phyloP scores from a whole-genome alignment of 2,888 invertebrate genomes.

The Globia sparganii region DNA sequence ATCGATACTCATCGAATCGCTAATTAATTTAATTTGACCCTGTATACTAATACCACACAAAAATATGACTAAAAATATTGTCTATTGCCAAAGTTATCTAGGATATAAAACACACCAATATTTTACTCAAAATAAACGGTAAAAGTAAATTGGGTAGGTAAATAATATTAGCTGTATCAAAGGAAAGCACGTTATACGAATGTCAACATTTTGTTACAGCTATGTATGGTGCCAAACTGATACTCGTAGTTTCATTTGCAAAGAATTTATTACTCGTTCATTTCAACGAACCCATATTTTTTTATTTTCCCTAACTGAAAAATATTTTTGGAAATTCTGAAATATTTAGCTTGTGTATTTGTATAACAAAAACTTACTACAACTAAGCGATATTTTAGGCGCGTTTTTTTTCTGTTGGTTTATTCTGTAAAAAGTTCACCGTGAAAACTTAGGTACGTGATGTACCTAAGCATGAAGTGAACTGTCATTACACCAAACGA shows the following conservation, averaged over 20 bases:
- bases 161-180: not conserved
- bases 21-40: no score
- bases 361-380: not conserved
- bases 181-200: not conserved
- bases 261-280: not conserved
- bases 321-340: no score
- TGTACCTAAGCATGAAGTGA: not conserved
- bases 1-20: no score
- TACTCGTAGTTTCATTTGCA: conserved; percentile 1
- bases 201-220: not conserved
- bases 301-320: not conserved
- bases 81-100: not conserved
- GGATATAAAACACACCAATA: not conserved
- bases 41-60: no score
- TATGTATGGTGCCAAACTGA: not conserved
- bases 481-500: not conserved
- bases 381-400: not conserved
- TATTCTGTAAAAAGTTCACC: not conserved
- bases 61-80: not conserved
- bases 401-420: not conserved
- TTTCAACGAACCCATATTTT: not conserved
- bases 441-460: not conserved
- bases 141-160: no score
- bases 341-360: not conserved
- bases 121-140: not conserved